Evolutionary conservation across 2,113 vertebrate species (phyloP), one percentile per base, ranked within the genome.

Genomic region (Mobula birostris): DNA sequence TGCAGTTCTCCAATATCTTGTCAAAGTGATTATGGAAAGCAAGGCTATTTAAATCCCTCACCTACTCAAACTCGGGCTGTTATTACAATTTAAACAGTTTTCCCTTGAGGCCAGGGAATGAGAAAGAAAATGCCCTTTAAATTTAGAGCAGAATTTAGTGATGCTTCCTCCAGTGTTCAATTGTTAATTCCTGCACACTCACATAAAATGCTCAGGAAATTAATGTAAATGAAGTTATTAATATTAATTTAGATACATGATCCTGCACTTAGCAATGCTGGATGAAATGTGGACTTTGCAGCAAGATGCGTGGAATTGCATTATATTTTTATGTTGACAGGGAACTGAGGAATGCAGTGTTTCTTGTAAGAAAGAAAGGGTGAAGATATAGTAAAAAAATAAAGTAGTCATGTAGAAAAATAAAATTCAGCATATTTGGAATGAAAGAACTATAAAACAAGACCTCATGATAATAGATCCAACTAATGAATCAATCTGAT

Each of bases 141-240:
- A 93, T 36, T 74, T 93, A 36, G 66, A 40, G 7, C 90, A 70
- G 24, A 11, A 40, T 48, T 70, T 93, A 48, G 72, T 68, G 58
- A 48, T 36, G 32, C 48, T 48, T 74, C 70, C 21, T 74, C 36
- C 14, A 9, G 68, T 11, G 8, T 11, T 93, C 90, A 27, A 36
- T 36, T 24, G 32, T 24, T 5, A 74, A 74, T 74, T 74, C 90
- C 40, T 72, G 68, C 90, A 93, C 21, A 74, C 14, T 93, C 36
- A 74, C 15, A 2, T 9, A 40, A 74, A 74, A 24, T 48, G 36
- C 24, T 93, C 68, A 1, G 36, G 70, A 93, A 74, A 93, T 74
- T 70, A 93, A 93, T 74, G 68, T 93, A 93, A 93, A 93, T 93
- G 19, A 93, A 93, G 70, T 17, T 88, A 66, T 88, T 88, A 88